Evolutionary conservation across 2,888 invertebrate species (phyloP).

Genomic region (Hymenopus coronatus): DNA sequence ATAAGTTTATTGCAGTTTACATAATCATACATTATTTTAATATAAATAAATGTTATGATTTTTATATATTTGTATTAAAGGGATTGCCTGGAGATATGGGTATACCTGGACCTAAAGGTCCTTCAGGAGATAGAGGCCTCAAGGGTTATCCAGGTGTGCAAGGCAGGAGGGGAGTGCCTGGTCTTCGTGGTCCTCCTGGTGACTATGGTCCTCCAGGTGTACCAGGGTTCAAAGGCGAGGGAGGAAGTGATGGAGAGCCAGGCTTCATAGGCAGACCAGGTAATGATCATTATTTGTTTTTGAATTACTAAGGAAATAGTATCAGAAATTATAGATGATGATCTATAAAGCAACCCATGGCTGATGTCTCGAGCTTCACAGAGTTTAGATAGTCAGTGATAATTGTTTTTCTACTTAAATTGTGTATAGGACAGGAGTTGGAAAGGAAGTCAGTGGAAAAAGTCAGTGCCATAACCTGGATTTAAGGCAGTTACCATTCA

Average conservation of each 20-base stretch:
- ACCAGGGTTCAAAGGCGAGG: slow-evolving; percentile 37
- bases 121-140: slow-evolving; percentile 38
- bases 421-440: no score
- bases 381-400: no score
- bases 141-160: slow-evolving; percentile 35
- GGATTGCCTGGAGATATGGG: slow-evolving; percentile 42
- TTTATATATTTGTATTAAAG: slow-evolving; percentile 26
- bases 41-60: no score
- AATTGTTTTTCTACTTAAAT: no score
- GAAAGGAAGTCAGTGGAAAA: no score
- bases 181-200: slow-evolving; percentile 37
- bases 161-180: slow-evolving; percentile 30
- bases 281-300: slow-evolving; percentile 1
- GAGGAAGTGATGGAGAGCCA: slow-evolving; percentile 40
- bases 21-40: no score
- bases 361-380: no score
- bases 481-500: no score
- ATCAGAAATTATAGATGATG: no score
- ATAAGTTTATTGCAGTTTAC: no score
- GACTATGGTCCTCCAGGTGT: slow-evolving; percentile 36
- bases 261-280: slow-evolving; percentile 40
- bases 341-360: no score
- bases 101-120: slow-evolving; percentile 40
- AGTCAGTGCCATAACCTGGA: no score
- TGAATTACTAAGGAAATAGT: not conserved